Evolutionary conservation across 2,797 vertebrate species (phyloP), one percentile per base, ranked within the genome.

Genomic region (Odontamblyopus rebecca): DNA sequence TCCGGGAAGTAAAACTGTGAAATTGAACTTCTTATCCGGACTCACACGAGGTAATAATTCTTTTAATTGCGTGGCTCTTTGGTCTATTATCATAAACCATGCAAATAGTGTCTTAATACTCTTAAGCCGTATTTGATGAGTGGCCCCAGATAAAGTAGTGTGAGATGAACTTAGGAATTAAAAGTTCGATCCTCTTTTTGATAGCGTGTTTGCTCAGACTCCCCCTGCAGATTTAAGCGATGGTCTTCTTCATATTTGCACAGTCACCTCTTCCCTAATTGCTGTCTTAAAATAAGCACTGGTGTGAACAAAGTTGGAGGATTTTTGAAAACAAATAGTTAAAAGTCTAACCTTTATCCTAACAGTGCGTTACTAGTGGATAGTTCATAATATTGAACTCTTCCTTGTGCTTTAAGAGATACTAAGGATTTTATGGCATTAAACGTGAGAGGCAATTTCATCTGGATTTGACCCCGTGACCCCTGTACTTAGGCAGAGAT

Each of bases 361-460:
- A 53, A 50, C 44, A 61, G 59, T 66, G 48, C 81, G 79, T 76
- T 70, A 72, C 69, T 68, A 61, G 50, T 54, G 61, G 73, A 69
- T 69, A 70, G 23, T 38, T 87, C 69, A 70, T 86, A 68, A 78
- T 81, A 82, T 84, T 82, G 61, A 79, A 82, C 80, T 68, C 57
- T 48, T 73, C 82, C 81, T 81, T 13, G 72, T 82, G 79, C 85
- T 90, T 88, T 80, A 88, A 76, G 78, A 88, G 86, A 91, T 92
- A 86, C 78, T 69, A 78, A 86, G 84, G 81, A 90, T 91, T 91
- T 67, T 91, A 23, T 50, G 16, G 82, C 89, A 93, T 92, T 91
- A 92, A 86, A 91, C 86, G 80, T 84, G 77, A 86, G 86, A 85
- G 79, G 90, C 90, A 91, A 90, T 93, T 94, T 93, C 81, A 93